Conservation (phyloP, 2,113 vertebrate genomes). For the Pongo pygmaeus region DNA sequence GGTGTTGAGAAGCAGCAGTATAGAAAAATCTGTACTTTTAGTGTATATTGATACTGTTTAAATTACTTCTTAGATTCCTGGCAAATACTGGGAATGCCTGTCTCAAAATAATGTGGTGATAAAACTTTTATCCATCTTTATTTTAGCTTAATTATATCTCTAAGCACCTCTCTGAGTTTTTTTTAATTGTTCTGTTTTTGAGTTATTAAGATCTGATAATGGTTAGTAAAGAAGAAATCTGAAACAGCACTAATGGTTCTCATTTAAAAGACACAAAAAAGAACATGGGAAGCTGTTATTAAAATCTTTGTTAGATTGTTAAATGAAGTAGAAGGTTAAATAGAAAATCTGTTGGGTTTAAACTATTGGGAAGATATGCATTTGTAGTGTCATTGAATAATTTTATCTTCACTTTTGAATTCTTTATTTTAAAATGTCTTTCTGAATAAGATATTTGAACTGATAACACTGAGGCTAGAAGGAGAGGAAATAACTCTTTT, state of each 20-base stretch:
- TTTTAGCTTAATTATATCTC: not conserved
- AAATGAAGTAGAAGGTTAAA: conserved; percentile 53
- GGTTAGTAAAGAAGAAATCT: not conserved
- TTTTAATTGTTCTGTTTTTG: conserved; percentile 34
- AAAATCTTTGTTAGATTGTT: conserved; percentile 22
- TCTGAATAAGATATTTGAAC: conserved; percentile 6
- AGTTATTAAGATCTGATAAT: conserved; percentile 55
- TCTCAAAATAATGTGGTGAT: not conserved
- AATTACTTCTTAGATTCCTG: not conserved
- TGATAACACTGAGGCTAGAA: not conserved
- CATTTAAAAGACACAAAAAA: conserved; percentile 32
- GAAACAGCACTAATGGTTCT: not conserved
- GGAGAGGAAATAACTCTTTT: not conserved
- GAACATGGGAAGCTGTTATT: not conserved
- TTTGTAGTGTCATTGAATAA: not conserved
- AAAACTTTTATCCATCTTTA: not conserved
- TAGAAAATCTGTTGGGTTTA: conserved; percentile 8
- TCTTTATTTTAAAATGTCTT: not conserved
- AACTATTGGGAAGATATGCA: not conserved
- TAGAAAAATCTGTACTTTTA: not conserved
- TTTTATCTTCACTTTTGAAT: conserved; percentile 31
- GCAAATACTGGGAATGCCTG: not conserved
- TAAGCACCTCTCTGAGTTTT: conserved; percentile 18
- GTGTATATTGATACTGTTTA: not conserved
- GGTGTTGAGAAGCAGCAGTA: not conserved